A percentile compares a stretch with the other conserved stretches of the same genome.
phyloP scores from a whole-genome alignment of 2,113 vertebrate species.

The Misgurnus mizolepis region DNA sequence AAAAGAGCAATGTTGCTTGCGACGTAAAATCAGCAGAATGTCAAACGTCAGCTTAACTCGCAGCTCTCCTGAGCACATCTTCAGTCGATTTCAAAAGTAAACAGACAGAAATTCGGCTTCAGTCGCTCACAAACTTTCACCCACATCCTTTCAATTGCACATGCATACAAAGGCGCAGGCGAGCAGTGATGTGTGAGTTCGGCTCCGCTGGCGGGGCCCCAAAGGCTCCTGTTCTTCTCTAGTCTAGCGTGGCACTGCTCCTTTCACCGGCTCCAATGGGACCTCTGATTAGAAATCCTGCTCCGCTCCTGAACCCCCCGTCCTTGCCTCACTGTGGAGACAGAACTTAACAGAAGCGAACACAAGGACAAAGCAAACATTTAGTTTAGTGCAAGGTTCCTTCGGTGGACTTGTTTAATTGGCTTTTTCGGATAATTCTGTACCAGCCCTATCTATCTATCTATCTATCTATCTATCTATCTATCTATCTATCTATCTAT shows the following conservation, averaged over 20 bases:
- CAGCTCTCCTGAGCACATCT: background rate
- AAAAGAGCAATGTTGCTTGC: background rate
- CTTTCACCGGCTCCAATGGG: constrained; percentile 46
- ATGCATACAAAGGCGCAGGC: constrained; percentile 29
- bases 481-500: no score
- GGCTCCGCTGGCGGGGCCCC: constrained; percentile 40
- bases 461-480: no score
- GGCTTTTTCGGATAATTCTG: background rate
- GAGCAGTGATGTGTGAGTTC: constrained; percentile 43
- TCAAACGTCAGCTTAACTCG: background rate
- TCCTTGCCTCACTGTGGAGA: constrained; percentile 13
- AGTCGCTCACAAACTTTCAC: constrained; percentile 41
- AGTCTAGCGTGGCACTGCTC: constrained; percentile 50
- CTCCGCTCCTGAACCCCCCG: constrained; percentile 23
- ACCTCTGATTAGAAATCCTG: constrained; percentile 51
- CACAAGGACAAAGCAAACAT: constrained; percentile 36
- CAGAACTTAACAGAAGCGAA: constrained; percentile 9
- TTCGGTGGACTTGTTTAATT: background rate
- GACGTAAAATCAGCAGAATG: background rate
- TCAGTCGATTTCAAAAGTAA: constrained; percentile 33
- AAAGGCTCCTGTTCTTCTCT: constrained; percentile 48
- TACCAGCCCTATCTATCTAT: background rate
- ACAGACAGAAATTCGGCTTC: constrained; percentile 29
- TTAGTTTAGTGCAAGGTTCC: constrained; percentile 22
- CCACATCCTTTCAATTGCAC: constrained; percentile 42